Conservation (phyloP, 2,797 vertebrate genomes). For the Sandelia bainsii region DNA sequence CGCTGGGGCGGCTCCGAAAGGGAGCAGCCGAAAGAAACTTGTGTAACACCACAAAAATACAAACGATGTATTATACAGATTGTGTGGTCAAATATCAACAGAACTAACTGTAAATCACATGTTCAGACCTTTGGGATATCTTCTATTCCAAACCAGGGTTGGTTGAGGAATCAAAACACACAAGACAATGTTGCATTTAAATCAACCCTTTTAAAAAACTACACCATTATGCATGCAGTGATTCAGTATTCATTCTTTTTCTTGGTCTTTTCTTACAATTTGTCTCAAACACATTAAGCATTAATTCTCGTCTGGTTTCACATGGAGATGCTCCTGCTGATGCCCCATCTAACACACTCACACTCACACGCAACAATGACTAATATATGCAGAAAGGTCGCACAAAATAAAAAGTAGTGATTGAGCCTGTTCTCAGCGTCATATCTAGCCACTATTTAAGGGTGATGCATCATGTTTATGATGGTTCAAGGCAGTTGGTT, state of each 20-base stretch:
- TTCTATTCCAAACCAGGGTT: not conserved
- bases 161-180: no score
- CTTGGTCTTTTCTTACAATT: not conserved
- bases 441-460: not conserved
- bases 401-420: not conserved
- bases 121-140: no score
- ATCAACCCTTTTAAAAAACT: not conserved
- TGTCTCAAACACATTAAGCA: slow-evolving; percentile 12
- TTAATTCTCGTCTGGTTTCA: slow-evolving; percentile 31
- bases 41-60: no score
- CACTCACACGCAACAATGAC: not conserved
- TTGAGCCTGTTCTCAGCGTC: not conserved
- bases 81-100: no score
- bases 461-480: not conserved
- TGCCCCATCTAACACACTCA: slow-evolving; percentile 14
- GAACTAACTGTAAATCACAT: no score
- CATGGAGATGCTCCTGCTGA: slow-evolving; percentile 3
- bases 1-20: no score
- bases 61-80: no score
- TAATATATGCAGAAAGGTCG: slow-evolving; percentile 37
- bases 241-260: slow-evolving; percentile 1
- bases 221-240: not conserved
- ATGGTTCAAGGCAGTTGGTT: not conserved
- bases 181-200: no score
- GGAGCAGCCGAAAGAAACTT: no score